Base-by-base conservation (phyloP, 2,888 invertebrate species). In the Harpalus rufipes region DNA sequence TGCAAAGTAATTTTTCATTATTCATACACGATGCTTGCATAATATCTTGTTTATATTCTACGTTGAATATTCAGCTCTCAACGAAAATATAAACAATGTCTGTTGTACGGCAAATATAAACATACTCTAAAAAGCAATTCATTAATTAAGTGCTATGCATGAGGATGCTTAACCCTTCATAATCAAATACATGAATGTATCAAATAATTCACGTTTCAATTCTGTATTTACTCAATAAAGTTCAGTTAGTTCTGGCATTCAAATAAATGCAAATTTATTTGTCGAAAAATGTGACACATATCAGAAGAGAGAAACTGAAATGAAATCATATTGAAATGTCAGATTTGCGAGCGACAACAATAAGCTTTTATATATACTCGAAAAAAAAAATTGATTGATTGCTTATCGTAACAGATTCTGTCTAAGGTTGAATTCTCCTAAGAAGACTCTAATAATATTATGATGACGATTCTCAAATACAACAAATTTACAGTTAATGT, bases 81-180 rank as follows among this genome's bases (percentile, higher is more conserved):
- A 21, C 18, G 63, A 63, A 63, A 63, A 25, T 25, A 63, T 63
- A 63, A 63, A 63, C 18, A 63, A 21, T 21, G 63, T 12, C 21
- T 63, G 63, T 5, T 63, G 63, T 21, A 63, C 21, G 21, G 63
- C 25, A 63, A 61, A 63, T 63, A 25, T 7, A 7, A 21, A 8
- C 63, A 63, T 5, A 21, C 63, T 12, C 12, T 25, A 10, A 25
- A 63, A 63, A 63, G 63, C 63, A 63, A 25, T 63, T 18, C 63
- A 63, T 63, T 63, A 63, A 63, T 63, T 25, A 63, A 12, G 16
- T 61, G 8, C 18, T 61, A 6, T 18, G 59, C 63, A 63, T 63
- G 63, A 18, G 25, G 18, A 12, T 21, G 63, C 63, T 63, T 61
- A 63, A 63, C 63, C 63, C 21, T 63, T 63, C 63, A 63, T 63